Conservation (phyloP, 2,888 invertebrate genomes). For the Megastigmus dorsalis region DNA sequence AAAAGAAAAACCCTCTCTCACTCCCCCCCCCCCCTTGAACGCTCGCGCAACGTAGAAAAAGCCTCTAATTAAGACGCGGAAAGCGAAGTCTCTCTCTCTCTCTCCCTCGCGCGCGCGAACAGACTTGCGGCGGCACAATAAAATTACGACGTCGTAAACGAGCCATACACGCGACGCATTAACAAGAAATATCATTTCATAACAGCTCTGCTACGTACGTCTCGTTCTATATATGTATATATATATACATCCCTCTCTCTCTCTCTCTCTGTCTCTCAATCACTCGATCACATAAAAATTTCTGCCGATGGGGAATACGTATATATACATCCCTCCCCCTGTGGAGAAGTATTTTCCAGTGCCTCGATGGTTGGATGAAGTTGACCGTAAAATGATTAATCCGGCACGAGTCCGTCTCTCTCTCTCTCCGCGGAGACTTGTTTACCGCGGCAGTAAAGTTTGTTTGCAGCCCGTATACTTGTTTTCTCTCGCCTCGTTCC, state of each 20-base stretch:
- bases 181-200: constrained; percentile 48
- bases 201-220: too few relatives aligned
- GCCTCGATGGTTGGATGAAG: too few relatives aligned
- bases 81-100: too few relatives aligned
- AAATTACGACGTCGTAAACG: constrained; percentile 46
- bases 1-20: not conserved
- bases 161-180: constrained; percentile 6
- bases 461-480: constrained; percentile 24
- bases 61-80: constrained; percentile 34
- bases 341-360: not conserved
- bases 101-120: too few relatives aligned
- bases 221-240: not conserved
- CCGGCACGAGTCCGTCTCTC: constrained; percentile 6
- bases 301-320: not conserved
- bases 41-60: constrained; percentile 2
- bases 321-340: not conserved
- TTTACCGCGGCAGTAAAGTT: constrained; percentile 40
- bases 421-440: constrained; percentile 12
- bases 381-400: constrained; percentile 51
- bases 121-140: constrained; percentile 4
- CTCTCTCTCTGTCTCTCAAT: constrained; percentile 17
- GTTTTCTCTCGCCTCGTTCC: too few relatives aligned
- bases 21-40: too few relatives aligned
- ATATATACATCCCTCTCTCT: not conserved
- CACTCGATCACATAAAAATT: constrained; percentile 36